Evolutionary conservation across 2,113 vertebrate species (phyloP).

Genomic region (chimpanzee (Pan troglodytes)): NHGRI_mPanTro3-v2.1_pri NC_072419.2:60870501-60871000

Average conservation of each 20-base stretch:
- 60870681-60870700: neutral
- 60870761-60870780: neutral
- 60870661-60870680: accelerated
- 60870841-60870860: neutral
- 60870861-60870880: neutral
- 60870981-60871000: neutral
- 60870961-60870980: neutral
- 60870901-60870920: neutral
- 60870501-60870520: neutral
- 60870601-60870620: neutral
- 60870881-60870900: neutral
- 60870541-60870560: neutral
- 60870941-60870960: neutral
- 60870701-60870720: accelerated
- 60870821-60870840: neutral
- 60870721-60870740: neutral
- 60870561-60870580: neutral
- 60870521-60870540: neutral
- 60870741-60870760: no score
- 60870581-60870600: neutral
- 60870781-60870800: neutral
- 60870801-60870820: accelerated
- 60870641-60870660: accelerated
- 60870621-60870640: accelerated
- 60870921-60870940: neutral